Evolutionary conservation across 2,113 vertebrate genomes (phyloP).

Genomic region (Colossoma macropomum): DNA sequence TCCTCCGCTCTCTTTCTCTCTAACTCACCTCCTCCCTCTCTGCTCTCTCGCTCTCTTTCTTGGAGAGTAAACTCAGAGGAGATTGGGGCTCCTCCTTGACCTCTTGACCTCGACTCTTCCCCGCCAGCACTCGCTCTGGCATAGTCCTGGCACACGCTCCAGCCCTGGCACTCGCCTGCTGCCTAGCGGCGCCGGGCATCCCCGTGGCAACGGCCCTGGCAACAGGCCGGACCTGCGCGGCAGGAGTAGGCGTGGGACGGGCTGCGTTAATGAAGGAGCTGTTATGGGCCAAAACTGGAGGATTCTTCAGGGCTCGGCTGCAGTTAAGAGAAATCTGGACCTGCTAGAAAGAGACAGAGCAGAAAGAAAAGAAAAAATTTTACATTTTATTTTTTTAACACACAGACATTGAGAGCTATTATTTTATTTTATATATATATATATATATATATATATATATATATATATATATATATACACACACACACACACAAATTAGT

Average conservation of each 20-base stretch:
- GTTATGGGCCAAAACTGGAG: conserved; percentile 26
- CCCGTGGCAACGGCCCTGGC: conserved; percentile 60
- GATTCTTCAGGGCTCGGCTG: not conserved
- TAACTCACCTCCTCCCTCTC: not conserved
- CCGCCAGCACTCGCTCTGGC: conserved; percentile 42
- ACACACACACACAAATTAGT: no score
- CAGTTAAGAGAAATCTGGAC: not conserved
- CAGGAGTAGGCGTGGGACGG: conserved; percentile 69
- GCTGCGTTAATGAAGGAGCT: conserved; percentile 15
- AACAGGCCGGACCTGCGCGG: conserved; percentile 74
- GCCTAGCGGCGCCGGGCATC: conserved; percentile 49
- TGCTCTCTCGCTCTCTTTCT: not conserved
- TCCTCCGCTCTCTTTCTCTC: not conserved
- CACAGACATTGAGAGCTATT: no score
- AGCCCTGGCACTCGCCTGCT: conserved; percentile 45
- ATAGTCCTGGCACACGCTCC: conserved; percentile 49
- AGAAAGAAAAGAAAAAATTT: not conserved
- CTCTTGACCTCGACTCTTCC: conserved; percentile 71
- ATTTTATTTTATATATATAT: no score
- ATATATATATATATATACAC: no score
- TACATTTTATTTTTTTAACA: no score
- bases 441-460: no score
- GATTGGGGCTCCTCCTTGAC: conserved; percentile 58
- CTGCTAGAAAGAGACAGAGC: not conserved
- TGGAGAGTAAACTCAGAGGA: conserved; percentile 51